Evolutionary conservation across 1,140 invertebrate genomes (phyloP), one percentile per base, ranked within the genome.

Genomic region (Holcopasites calliopsidis): DNA sequence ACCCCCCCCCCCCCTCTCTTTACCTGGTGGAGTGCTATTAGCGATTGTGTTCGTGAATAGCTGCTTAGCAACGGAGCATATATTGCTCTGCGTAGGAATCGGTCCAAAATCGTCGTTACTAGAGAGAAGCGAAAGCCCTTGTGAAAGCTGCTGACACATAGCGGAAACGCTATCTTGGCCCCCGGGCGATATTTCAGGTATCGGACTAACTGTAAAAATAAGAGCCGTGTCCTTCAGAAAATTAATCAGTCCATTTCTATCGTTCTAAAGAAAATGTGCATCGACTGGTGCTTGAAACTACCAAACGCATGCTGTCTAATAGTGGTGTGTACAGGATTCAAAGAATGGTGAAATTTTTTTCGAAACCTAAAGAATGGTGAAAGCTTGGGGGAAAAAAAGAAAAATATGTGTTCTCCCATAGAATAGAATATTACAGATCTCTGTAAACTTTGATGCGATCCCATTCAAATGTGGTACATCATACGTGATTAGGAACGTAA

Each of bases 81-180:
- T 77, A 7, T 79, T 77, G 18, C 86, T 82, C 79, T 88, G 76
- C 87, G 88, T 58, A 90, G 93, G 78, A 87, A 90, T 60, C 91
- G 93, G 88, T 92, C 93, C 79, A 92, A 89, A 89, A 90, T 94
- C 86, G 85, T 93, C 95, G 82, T 92, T 95, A 77, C 94, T 94
- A 3, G 95, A 95, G 6, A 98, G 93, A 72, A 97, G 92, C 38
- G 95, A 95, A 21, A 98, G 92, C 21, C 96, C 97, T 88, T 95
- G 95, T 40, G 96, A 96, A 40, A 98, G 92, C 87, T 98, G 96
- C 89, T 97, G 96, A 91, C 97, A 98, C 93, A 97, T 94, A 73
- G 96, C 95, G 78, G 96, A 96, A 26, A 98, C 96, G 21, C 95
- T 95, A 88, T 97, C 95, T 16, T 93, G 93, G n/a, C 89, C 91